A percentile compares a stretch with the other conserved stretches of the same genome.
These are phyloP conservation scores for Leptosomus discolor DNA, from an alignment of 2,113 vertebrate genomes.

Conservation along the genomic window DNA sequence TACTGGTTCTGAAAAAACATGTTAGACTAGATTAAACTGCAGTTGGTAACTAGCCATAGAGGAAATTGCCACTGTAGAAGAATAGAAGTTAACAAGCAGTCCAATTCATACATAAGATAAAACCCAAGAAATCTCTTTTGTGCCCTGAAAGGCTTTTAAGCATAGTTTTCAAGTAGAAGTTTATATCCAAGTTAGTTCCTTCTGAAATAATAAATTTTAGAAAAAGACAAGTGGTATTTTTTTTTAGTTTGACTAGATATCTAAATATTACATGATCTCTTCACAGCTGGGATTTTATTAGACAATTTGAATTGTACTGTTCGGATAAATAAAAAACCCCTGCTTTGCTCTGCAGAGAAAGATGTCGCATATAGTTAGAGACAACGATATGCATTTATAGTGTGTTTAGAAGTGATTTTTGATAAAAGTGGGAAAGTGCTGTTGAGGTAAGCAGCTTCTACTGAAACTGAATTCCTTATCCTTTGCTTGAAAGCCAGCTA, in stretches of 20 bases:
- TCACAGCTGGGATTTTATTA: not conserved
- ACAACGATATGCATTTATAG: not conserved
- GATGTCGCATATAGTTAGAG: not conserved
- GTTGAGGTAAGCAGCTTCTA: not conserved
- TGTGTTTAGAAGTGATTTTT: not conserved
- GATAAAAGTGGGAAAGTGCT: not conserved
- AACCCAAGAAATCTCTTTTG: not conserved
- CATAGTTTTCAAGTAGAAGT: not conserved
- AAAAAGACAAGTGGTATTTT: not conserved
- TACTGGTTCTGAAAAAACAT: not conserved
- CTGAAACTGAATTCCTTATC: not conserved
- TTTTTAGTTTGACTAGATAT: not conserved
- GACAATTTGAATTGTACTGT: not conserved
- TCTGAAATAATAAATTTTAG: not conserved
- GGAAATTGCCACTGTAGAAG: not conserved
- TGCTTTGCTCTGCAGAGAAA: not conserved
- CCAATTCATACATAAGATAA: not conserved
- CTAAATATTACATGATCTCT: not conserved
- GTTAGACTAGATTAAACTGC: not conserved
- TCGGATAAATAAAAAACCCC: not conserved
- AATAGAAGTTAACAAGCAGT: not conserved
- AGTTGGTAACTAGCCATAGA: not conserved
- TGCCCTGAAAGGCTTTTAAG: not conserved
- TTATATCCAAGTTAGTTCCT: not conserved
- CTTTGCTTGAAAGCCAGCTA: not conserved